phyloP scores from a whole-genome alignment of 2,888 invertebrate genomes.

The Dicycla oo region DNA sequence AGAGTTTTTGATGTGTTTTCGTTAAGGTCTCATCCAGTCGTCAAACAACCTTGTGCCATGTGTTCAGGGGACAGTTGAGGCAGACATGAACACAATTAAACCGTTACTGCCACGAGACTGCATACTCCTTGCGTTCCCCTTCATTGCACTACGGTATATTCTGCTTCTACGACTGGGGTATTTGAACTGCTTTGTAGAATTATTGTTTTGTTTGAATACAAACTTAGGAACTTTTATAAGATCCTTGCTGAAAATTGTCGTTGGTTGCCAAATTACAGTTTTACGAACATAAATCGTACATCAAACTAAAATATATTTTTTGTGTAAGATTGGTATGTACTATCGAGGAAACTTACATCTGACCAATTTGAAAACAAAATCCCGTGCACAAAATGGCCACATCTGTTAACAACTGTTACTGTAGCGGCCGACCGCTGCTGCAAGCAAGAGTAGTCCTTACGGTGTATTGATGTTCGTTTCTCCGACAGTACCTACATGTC shows the following conservation, averaged over 20 bases:
- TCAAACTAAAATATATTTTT: too few relatives aligned
- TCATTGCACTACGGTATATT: slow-evolving; percentile 38
- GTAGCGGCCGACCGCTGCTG: too few relatives aligned
- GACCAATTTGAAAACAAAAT: too few relatives aligned
- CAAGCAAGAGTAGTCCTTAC: too few relatives aligned
- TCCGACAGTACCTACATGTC: too few relatives aligned
- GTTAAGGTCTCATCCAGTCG: slow-evolving; percentile 31
- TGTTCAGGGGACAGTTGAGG: slow-evolving; percentile 70
- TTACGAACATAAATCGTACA: too few relatives aligned
- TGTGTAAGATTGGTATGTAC: too few relatives aligned
- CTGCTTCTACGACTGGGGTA: slow-evolving; percentile 3
- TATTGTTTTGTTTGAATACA: not conserved
- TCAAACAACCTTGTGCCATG: not conserved
- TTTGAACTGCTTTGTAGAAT: slow-evolving; percentile 13
- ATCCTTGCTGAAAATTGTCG: not conserved
- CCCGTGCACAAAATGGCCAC: too few relatives aligned
- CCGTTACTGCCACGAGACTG: slow-evolving; percentile 67
- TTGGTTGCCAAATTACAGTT: not conserved
- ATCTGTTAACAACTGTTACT: too few relatives aligned
- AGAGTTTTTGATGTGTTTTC: not conserved
- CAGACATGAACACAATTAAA: slow-evolving; percentile 78
- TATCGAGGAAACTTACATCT: too few relatives aligned
- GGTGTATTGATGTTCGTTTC: too few relatives aligned
- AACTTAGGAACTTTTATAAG: not conserved
- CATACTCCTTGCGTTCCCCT: slow-evolving; percentile 62